Percentiles rank a stretch among this genome's conserved stretches.
phyloP scores from a whole-genome alignment of 2,113 vertebrate genomes.

The Sprattus sprattus region DNA sequence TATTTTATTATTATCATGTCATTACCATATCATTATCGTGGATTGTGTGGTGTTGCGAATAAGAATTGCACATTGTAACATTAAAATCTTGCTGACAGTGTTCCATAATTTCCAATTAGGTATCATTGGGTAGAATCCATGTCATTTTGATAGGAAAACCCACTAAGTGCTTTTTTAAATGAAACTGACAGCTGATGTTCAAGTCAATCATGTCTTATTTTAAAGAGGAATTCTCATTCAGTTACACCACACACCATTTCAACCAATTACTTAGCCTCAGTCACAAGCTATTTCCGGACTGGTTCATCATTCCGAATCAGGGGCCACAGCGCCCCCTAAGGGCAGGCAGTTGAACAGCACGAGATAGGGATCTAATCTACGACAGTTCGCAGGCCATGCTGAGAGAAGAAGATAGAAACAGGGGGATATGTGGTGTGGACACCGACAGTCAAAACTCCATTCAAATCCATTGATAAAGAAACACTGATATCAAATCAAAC shows the following conservation, averaged over 20 bases:
- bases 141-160: not conserved
- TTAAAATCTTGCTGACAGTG: not conserved
- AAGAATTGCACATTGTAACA: not conserved
- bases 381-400: conserved; percentile 54
- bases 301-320: conserved; percentile 42
- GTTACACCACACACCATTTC: not conserved
- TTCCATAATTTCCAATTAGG: not conserved
- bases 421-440: conserved; percentile 54
- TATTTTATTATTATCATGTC: not conserved
- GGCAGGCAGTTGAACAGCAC: conserved; percentile 41
- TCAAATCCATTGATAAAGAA: conserved; percentile 62
- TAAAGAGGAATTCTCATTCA: not conserved
- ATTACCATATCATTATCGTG: too few species aligned
- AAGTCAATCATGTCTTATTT: not conserved
- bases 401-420: conserved; percentile 54
- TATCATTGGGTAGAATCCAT: not conserved
- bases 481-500: conserved; percentile 61
- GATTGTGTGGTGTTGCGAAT: not conserved
- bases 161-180: not conserved
- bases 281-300: not conserved
- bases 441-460: conserved; percentile 59
- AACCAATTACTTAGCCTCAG: not conserved
- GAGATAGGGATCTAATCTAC: conserved; percentile 49
- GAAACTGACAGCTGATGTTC: not conserved
- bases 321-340: conserved; percentile 51